Evolutionary conservation across 2,888 invertebrate species (phyloP), one percentile per base, ranked within the genome.

Genomic region (Erannis defoliaria): DNA sequence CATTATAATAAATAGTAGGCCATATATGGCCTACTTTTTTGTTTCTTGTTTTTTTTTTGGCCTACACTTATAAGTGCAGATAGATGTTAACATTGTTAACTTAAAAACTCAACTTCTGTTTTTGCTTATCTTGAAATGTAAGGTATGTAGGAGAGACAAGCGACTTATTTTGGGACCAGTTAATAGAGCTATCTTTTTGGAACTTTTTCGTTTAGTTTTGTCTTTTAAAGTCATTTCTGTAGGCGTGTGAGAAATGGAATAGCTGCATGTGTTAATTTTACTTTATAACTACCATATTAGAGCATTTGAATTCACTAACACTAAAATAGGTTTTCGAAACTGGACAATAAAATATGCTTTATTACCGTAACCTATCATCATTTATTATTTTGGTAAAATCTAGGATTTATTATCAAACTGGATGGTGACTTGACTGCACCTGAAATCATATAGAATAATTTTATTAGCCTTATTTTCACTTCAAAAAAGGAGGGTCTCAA

Each of bases 81-180:
- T 37, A 16, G 37, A 16, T 3, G 12, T 8, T 37, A 38, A n/a
- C 26, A 29, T 4, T 16, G 14, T 19, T 40, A 21, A 45, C 26
- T 45, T 14, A 23, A 45, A 14, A 31, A 16, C 31, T 18, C 9
- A 14, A 26, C 12, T 23, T 21, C 42, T 35, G 21, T 35, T 10
- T 51, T 18, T 1, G 51, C 37, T 40, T 45, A 58, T 51, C 58
- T 51, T 62, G 65, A 29, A 48, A 51, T 43, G 62, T 58, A 5
- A 42, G 23, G 9, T 12, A 33, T 26, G 53, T 58, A 51, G 51
- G 58, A 21, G 51, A 38, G 14, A 46, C 51, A 46, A 21, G 45
- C 1, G 16, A 21, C 46, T 19, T 51, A 51, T 46, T 58, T 58
- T 53, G 38, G 6, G 45, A 37, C 3, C 14, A 38, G 6, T 42